Percentiles rank a stretch among this genome's conserved stretches.
phyloP scores from a whole-genome alignment of 2,797 vertebrate species.

The Petrocephalus schoutedeni region DNA sequence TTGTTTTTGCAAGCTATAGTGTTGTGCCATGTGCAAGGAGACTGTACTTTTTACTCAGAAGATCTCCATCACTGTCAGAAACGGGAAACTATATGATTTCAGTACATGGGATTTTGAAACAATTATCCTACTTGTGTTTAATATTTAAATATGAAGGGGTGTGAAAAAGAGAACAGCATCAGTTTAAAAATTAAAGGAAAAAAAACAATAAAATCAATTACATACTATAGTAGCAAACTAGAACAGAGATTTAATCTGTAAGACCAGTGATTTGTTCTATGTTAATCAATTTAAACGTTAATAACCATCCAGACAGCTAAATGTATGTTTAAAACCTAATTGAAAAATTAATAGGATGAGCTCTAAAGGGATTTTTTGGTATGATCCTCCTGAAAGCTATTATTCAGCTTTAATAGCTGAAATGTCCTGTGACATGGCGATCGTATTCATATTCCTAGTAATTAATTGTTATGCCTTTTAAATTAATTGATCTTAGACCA shows the following conservation, averaged over 20 bases:
- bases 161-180: not conserved
- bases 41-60: not conserved
- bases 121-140: constrained; percentile 12
- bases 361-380: constrained; percentile 36
- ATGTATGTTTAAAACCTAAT: constrained; percentile 40
- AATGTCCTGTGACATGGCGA: not conserved
- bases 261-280: constrained; percentile 30
- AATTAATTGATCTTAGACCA: constrained; percentile 16
- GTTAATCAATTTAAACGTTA: constrained; percentile 44
- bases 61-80: not conserved
- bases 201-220: constrained; percentile 18
- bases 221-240: not conserved
- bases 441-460: constrained; percentile 2
- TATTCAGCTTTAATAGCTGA: constrained; percentile 16
- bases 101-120: not conserved
- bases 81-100: not conserved
- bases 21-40: not conserved
- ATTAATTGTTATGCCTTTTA: constrained; percentile 16
- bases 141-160: not conserved
- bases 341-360: constrained; percentile 47
- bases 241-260: constrained; percentile 13
- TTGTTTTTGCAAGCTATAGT: not conserved
- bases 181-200: not conserved
- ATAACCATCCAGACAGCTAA: constrained; percentile 33
- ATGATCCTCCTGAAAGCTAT: not conserved